Evolutionary conservation across 2,888 invertebrate genomes (phyloP).

Genomic region (Pomacea canaliculata): DNA sequence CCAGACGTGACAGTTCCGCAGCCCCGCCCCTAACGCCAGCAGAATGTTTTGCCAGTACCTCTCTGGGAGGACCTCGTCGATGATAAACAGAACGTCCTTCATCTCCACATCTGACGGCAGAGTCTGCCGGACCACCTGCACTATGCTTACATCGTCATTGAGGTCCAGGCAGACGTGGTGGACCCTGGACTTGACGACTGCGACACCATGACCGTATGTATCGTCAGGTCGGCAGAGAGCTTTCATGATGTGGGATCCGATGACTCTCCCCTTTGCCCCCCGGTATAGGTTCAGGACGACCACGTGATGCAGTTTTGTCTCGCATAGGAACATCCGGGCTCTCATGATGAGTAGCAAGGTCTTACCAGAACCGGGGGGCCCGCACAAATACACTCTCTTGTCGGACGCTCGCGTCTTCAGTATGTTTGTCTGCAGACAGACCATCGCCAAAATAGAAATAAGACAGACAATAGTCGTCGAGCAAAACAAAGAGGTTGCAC

Average conservation of each 20-base stretch:
- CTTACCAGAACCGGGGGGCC: conserved; percentile 35
- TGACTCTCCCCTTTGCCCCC: conserved; percentile 28
- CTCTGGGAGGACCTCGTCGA: conserved; percentile 31
- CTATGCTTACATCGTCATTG: no score
- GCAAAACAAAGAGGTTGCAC: neutral
- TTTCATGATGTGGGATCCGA: conserved; percentile 20
- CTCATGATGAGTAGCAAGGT: conserved; percentile 26
- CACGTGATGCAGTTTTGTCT: neutral
- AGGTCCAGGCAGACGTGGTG: no score
- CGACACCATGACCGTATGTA: neutral
- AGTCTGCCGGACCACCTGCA: no score
- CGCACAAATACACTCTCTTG: conserved; percentile 28
- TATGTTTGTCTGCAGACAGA: neutral
- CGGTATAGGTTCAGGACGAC: conserved; percentile 34
- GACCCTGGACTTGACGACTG: no score
- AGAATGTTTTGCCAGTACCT: conserved; percentile 24
- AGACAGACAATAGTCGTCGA: no score
- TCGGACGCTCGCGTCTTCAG: neutral
- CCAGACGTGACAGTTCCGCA: conserved; percentile 23
- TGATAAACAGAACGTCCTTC: conserved; percentile 25
- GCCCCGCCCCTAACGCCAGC: conserved; percentile 5
- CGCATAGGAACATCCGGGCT: conserved; percentile 16
- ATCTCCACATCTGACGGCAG: neutral
- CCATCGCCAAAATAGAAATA: no score
- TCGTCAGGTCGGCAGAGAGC: no score